phyloP scores from a whole-genome alignment of 2,888 invertebrate genomes.

The Tetropium fuscum region DNA sequence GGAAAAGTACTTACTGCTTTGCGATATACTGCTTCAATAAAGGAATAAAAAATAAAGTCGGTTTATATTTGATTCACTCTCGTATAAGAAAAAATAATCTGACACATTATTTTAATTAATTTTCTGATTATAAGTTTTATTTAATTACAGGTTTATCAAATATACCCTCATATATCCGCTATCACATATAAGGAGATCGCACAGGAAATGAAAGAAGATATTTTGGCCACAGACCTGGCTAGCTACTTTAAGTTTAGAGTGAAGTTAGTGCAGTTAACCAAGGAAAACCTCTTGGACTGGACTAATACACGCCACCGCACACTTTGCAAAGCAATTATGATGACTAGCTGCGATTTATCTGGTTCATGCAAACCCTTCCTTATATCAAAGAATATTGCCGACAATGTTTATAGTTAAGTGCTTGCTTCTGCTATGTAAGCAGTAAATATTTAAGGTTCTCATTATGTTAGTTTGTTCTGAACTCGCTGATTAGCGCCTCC shows the following conservation, averaged over 20 bases:
- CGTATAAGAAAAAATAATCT: no score
- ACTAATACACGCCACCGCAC: constrained; percentile 66
- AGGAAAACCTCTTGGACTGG: constrained; percentile 68
- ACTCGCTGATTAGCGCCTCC: no score
- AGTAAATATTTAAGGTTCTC: no score
- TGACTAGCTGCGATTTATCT: constrained; percentile 74
- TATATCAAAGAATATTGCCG: constrained; percentile 68
- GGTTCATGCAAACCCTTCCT: constrained; percentile 72
- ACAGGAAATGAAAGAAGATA: constrained; percentile 70
- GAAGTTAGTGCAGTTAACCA: constrained; percentile 68
- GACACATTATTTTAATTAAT: no score
- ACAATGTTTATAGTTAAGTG: constrained; percentile 70
- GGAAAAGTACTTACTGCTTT: no score
- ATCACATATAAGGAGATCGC: constrained; percentile 65
- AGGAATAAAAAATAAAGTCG: no score
- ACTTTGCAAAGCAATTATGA: constrained; percentile 70
- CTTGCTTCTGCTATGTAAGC: no score
- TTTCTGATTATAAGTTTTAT: no score
- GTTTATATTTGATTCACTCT: no score
- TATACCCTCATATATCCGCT: constrained; percentile 65
- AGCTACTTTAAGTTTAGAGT: constrained; percentile 70
- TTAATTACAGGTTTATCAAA: constrained; percentile 66
- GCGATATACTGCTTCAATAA: no score
- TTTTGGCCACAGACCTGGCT: constrained; percentile 72
- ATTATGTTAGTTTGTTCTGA: no score